Base-by-base conservation (phyloP, 1,140 invertebrate genomes). In the Ephestia elutella region DNA sequence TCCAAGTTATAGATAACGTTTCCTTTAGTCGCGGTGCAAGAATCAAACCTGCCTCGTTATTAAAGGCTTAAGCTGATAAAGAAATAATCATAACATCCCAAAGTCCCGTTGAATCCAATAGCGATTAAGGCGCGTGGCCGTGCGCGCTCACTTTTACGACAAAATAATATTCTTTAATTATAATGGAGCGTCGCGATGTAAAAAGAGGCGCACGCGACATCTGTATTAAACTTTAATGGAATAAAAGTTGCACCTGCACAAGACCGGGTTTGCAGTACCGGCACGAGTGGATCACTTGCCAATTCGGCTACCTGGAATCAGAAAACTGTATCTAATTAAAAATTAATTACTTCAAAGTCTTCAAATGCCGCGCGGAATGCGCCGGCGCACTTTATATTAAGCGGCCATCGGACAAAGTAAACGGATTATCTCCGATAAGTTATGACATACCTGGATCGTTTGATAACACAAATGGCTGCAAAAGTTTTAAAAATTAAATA, bases 131-230 rank as follows among this genome's bases (percentile, higher is more conserved):
- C 83, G 73, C 73, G 78, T 82, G 75, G 69, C 75, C 54, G 55
- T 65, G 60, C 70, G 54, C 66, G 59, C 62, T 65, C 72, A 66
- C 66, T 77, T 87, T 85, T 86, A 86, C 75, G 80, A 80, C 73
- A 78, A 83, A 83, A 85, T 86, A 86, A 82, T 83, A 83, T 81
- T 78, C 78, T 82, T 86, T 83, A 86, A 85, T 87, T 84, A 83
- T 83, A 85, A 83, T 77, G 76, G 74, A 78, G 77, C 74, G 71
- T 77, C 68, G 72, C 71, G 63, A 75, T 67, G 73, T 82, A 84
- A 84, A 85, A 81, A 86, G 80, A 76, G 72, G 66, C 72, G 73
- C 82, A 83, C 81, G 78, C 80, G 82, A 86, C 85, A 84, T 78
- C 80, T 87, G 81, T 87, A 86, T 87, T 83, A 82, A 85, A 85